Base-by-base conservation (phyloP, 2,888 invertebrate genomes). In the Drosophila lacicola region DNA sequence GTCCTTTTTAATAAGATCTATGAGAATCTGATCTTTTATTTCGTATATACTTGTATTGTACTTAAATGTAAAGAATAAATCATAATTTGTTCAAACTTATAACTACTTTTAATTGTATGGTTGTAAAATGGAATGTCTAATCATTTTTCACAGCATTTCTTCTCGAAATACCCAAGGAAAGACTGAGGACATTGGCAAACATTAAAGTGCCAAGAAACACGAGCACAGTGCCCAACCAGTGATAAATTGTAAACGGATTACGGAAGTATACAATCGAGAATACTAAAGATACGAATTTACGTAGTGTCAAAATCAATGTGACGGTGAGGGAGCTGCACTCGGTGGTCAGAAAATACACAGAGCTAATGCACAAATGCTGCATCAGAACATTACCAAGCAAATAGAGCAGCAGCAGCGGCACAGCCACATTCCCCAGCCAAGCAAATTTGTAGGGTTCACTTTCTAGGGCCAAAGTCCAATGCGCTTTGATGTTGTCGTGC, bases 261-360 rank as follows among this genome's bases (percentile, higher is more conserved):
- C 95, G 94, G 90, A 99, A 99, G 92, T 98, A 91, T 46, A 97
- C 82, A 76, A 99, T 98, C 0, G 98, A 99, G 89, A 99, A 96
- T 17, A 99, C 92, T 37, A 99, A 93, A 0, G 98, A 98, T n/a
- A 97, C 94, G 90, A 99, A 99, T 93, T 99, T 99, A 45, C 99
- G 94, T 55, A 99, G 92, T 0, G 99, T 99, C 41, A 99, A 96
- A 0, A 99, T 97, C 78, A 99, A 93, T 0, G 98, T 99, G 0
- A 99, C 98, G 0, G 97, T 97, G 50, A 99, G 92, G 0, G 98
- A 98, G 0, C 97, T 94, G 90, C 97, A 98, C 92, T 98, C 97
- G 0, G 98, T 96, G 0, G 98, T 98, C 89, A 99, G 93, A 42
- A 96, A 95, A 89, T 98, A 99, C 0, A 99, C 99, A 4, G 97